Conservation (phyloP, 2,888 invertebrate genomes). For the Encarsia formosa region DNA sequence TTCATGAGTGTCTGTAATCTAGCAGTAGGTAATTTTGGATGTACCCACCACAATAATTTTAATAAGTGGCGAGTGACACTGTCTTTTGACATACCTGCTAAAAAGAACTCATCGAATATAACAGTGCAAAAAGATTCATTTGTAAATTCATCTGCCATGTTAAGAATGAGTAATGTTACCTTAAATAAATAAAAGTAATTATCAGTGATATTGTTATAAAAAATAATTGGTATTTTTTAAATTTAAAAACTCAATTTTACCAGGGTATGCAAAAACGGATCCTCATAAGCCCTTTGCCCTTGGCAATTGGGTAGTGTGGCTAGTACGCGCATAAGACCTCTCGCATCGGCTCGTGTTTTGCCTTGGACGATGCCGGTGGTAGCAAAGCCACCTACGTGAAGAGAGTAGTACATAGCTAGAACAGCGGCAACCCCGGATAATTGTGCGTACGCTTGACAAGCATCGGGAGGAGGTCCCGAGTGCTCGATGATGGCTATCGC, state of each 20-base stretch:
- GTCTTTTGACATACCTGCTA: constrained; percentile 82
- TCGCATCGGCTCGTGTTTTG: constrained; percentile 44
- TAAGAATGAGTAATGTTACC: constrained; percentile 71
- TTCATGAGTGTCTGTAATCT: constrained; percentile 79
- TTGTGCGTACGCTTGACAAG: constrained; percentile 87
- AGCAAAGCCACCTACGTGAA: constrained; percentile 68
- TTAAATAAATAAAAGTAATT: too few relatives aligned
- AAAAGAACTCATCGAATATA: constrained; percentile 92
- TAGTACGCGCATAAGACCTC: constrained; percentile 77
- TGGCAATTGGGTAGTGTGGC: constrained; percentile 87
- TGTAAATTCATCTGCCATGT: constrained; percentile 87
- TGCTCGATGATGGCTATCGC: constrained; percentile 92
- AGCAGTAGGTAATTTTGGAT: constrained; percentile 75
- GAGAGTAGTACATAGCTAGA: constrained; percentile 90
- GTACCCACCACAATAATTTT: constrained; percentile 86
- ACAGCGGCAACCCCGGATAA: constrained; percentile 90
- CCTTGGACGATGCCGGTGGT: constrained; percentile 32
- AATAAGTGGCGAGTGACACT: constrained; percentile 89
- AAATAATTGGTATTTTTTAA: not conserved
- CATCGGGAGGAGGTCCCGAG: constrained; percentile 88
- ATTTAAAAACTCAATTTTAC: constrained; percentile 50
- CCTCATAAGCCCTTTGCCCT: constrained; percentile 88
- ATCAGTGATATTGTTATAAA: not conserved
- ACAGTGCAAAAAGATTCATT: constrained; percentile 93
- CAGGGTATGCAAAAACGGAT: constrained; percentile 90